Conservation (phyloP, 2,113 vertebrate genomes). For the Himantopus leucocephalus region DNA sequence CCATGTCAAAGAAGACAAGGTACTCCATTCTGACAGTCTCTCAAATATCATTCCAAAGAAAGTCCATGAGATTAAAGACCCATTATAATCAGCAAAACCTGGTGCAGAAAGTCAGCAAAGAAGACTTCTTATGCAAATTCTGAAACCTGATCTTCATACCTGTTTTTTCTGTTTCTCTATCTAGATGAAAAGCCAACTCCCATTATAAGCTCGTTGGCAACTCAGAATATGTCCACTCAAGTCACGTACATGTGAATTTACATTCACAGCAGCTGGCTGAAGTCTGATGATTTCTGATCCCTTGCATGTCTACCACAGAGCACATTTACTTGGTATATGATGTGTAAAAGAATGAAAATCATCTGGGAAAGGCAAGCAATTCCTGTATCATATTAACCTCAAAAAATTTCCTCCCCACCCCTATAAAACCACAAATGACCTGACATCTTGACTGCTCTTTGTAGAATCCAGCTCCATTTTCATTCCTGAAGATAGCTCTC, state of each 20-base stretch:
- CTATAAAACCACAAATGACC: neutral
- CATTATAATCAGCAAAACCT: neutral
- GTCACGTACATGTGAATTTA: neutral
- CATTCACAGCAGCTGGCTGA: neutral
- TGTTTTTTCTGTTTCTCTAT: neutral
- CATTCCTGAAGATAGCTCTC: neutral
- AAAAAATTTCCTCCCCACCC: neutral
- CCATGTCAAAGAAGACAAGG: neutral
- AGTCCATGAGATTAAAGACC: neutral
- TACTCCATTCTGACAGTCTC: neutral
- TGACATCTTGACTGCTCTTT: neutral
- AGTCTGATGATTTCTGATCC: neutral
- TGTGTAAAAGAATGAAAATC: constrained; percentile 15
- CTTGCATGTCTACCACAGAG: neutral
- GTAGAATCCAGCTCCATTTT: neutral
- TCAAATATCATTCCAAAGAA: neutral
- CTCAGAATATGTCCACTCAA: neutral
- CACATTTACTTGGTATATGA: neutral
- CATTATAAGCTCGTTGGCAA: neutral
- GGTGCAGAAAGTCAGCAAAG: neutral
- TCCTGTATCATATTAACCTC: neutral
- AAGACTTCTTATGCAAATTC: neutral
- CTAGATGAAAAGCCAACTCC: neutral
- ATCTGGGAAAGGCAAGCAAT: constrained; percentile 3
- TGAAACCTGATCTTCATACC: neutral